Percentiles rank a stretch among this genome's conserved stretches.
Evolutionary conservation across 23 tunicate genomes (phyloP).

Genomic region (Halocynthia aurantium): DNA sequence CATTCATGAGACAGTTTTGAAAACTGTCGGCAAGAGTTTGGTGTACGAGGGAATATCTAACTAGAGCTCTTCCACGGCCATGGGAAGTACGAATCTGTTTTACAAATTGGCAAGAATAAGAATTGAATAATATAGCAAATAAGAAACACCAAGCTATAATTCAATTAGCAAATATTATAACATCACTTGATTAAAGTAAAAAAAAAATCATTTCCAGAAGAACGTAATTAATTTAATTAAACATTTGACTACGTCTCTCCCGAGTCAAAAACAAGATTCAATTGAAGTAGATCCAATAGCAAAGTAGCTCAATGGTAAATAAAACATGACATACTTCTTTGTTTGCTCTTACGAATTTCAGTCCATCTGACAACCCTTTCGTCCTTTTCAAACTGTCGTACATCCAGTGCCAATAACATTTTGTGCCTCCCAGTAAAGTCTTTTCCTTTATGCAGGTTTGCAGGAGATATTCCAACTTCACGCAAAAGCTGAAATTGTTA

Average conservation of each 20-base stretch:
- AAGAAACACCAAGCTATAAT: too few relatives aligned
- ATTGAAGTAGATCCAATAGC: too few relatives aligned
- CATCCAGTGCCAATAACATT: constrained; percentile 90
- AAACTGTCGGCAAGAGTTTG: constrained; percentile 93
- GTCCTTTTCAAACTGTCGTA: constrained; percentile 47
- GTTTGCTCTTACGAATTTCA: constrained; percentile 77
- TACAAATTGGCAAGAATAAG: too few relatives aligned
- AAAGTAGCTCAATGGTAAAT: too few relatives aligned
- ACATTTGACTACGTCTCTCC: too few relatives aligned
- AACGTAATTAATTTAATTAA: neutral
- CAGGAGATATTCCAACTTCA: constrained; percentile 74
- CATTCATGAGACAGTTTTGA: constrained; percentile 81
- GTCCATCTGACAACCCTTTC: constrained; percentile 62
- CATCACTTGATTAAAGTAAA: too few relatives aligned
- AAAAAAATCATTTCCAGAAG: too few relatives aligned
- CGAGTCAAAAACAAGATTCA: too few relatives aligned
- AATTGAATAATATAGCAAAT: too few relatives aligned
- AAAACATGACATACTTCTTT: constrained; percentile 48
- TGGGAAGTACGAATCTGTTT: constrained; percentile 71
- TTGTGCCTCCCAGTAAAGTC: constrained; percentile 36
- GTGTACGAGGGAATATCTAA: constrained; percentile 89
- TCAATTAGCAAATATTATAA: too few relatives aligned
- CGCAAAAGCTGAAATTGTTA: constrained; percentile 48
- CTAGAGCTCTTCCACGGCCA: constrained; percentile 82
- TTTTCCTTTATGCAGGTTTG: constrained; percentile 52